Evolutionary conservation across 1,140 invertebrate species (phyloP).

Genomic region (Mycetomoellerius zeteki): DNA sequence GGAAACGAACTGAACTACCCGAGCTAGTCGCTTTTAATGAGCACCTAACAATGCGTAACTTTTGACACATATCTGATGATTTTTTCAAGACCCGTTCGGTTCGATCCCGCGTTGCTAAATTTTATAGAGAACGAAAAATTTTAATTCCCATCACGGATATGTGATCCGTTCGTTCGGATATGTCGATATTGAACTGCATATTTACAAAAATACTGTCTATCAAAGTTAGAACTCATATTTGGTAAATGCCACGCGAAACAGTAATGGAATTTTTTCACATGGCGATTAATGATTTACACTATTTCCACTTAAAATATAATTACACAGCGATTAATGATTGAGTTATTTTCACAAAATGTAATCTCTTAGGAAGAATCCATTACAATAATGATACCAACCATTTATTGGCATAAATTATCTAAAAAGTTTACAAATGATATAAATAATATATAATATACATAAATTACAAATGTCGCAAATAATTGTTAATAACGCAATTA

Average conservation of each 20-base stretch:
- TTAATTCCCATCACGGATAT: constrained; percentile 5
- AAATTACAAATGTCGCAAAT: neutral
- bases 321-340: neutral
- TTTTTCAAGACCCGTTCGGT: constrained; percentile 30
- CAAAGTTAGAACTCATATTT: neutral
- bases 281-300: neutral
- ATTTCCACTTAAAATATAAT: neutral
- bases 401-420: neutral
- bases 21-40: constrained; percentile 47
- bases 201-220: constrained; percentile 18
- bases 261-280: neutral
- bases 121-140: constrained; percentile 4
- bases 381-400: neutral
- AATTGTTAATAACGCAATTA: neutral
- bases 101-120: neutral
- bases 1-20: constrained; percentile 53
- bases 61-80: constrained; percentile 18
- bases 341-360: neutral
- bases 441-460: neutral
- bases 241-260: neutral
- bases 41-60: constrained; percentile 31
- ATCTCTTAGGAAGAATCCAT: neutral
- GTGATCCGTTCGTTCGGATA: neutral
- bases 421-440: neutral
- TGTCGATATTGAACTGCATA: constrained; percentile 3